Base-by-base conservation (phyloP, 2,888 invertebrate species). In the Aphrophora alni region DNA sequence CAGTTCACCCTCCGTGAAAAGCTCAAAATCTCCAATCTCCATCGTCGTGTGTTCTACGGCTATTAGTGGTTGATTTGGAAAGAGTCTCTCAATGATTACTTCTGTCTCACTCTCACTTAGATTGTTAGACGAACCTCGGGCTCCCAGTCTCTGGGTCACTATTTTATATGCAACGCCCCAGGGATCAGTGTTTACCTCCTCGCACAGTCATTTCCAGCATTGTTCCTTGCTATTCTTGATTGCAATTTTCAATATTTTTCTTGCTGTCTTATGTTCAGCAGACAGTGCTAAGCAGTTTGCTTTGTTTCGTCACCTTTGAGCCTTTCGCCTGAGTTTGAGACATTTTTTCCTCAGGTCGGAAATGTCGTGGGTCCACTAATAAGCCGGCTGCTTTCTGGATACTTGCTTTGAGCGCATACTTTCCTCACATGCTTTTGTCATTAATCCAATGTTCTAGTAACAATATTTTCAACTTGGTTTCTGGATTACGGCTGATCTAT, bases 121-220 rank as follows among this genome's bases (percentile, higher is more conserved):
- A 8, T 59, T 24, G 38, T n/a, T 24, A 8, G 71, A 1, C 14
- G 38, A 24, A 28, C 77, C 21, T 38, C 28, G 69, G 69, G 69
- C 17, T 70, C 38, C 44, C 14, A 78, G 26, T 38, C 70, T 71
- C 25, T 38, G 28, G 21, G 25, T 71, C 5, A 71, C 77, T 26
- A 73, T 25, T 14, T 27, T 73, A 73, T 27, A 27, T 28, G 25
- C 38, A 38, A 33, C 25, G 8, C 24, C 25, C 77, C 77, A 38
- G 7, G 77, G 71, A 38, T 78, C 70, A 14, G 70, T 24, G 44
- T 33, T 38, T 1, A 86, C 77, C 3, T 84, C 83, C 10, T 83
- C 71, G 69, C 82, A 80, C 10, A 86, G 33, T 33, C 33, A 5
- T 33, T 33, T 33, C 8, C 33, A 33, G 33, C 33, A 33, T 33